A percentile compares a stretch with the other conserved stretches of the same genome.
phyloP scores from a whole-genome alignment of 2,797 vertebrate genomes.

The Rhinella marina region DNA sequence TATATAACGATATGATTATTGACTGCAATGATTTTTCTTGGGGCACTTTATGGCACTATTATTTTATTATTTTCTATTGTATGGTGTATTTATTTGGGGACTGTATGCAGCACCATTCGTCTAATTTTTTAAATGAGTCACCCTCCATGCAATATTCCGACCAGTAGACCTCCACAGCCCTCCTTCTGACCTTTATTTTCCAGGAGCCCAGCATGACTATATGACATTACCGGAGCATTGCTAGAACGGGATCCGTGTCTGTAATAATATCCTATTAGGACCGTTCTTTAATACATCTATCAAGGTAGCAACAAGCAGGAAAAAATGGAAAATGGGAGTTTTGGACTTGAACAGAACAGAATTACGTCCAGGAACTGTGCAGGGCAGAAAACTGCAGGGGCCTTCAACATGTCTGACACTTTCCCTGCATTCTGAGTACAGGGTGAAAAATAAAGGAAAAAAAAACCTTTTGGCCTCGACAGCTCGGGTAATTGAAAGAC shows the following conservation, averaged over 20 bases:
- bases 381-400: conserved; percentile 28
- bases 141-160: neutral
- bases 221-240: too few species aligned
- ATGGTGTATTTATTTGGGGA: too few species aligned
- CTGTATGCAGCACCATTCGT: too few species aligned
- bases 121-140: too few species aligned
- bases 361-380: neutral
- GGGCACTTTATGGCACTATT: neutral
- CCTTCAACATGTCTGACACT: conserved; percentile 13
- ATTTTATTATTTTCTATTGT: too few species aligned
- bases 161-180: neutral
- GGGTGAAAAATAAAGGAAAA: neutral
- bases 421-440: neutral
- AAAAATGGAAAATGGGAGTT: neutral
- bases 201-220: neutral
- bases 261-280: too few species aligned
- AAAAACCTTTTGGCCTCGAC: neutral
- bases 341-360: neutral
- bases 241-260: neutral
- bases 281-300: too few species aligned
- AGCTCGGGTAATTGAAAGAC: conserved; percentile 46
- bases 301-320: neutral
- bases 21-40: neutral
- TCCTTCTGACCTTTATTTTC: neutral
- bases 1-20: too few species aligned